Evolutionary conservation across 2,113 vertebrate genomes (phyloP).

Genomic region (Cyphomyrus plagiostoma): DNA sequence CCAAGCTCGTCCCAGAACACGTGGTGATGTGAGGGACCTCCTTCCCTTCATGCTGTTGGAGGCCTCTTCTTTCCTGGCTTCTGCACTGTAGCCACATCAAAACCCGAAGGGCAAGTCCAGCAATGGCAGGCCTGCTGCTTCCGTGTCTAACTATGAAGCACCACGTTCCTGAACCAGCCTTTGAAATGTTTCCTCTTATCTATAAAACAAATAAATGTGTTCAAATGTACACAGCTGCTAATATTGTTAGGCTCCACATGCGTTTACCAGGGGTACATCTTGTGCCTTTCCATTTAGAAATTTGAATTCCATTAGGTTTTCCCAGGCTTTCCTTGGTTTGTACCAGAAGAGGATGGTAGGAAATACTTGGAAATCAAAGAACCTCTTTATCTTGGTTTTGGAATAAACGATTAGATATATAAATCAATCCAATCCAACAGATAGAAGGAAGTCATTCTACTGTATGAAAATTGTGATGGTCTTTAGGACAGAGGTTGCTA

Average conservation of each 20-base stretch:
- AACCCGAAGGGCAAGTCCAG: constrained; percentile 37
- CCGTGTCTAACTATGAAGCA: constrained; percentile 25
- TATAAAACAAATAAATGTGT: neutral
- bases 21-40: neutral
- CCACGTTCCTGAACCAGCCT: neutral
- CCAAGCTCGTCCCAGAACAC: neutral
- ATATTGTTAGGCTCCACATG: neutral
- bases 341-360: neutral
- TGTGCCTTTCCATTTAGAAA: neutral
- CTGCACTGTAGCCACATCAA: constrained; percentile 6
- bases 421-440: neutral
- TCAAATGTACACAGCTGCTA: neutral
- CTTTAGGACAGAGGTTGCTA: neutral
- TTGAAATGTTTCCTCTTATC: neutral
- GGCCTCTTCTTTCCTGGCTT: neutral
- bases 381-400: neutral
- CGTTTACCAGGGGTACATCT: neutral
- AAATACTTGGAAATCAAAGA: neutral
- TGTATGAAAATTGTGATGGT: neutral
- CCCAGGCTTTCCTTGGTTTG: neutral
- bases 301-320: neutral
- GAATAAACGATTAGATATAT: neutral
- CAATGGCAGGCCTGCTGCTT: constrained; percentile 36
- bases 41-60: neutral
- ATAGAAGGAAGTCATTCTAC: neutral